A percentile compares a stretch with the other conserved stretches of the same genome.
Conservation (phyloP, 1,140 invertebrate genomes). For the Wasmannia auropunctata region DNA sequence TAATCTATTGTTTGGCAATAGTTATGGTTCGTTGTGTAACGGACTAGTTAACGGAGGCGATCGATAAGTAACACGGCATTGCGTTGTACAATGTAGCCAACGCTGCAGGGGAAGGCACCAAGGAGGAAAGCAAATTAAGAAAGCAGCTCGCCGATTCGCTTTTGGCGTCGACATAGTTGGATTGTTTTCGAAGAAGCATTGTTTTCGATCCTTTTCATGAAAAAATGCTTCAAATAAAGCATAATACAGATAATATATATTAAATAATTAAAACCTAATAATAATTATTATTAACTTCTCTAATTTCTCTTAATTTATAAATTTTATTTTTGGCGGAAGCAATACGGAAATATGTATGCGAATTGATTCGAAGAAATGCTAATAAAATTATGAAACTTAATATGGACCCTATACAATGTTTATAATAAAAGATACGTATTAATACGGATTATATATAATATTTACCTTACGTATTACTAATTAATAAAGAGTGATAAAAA, state of each 20-base stretch:
- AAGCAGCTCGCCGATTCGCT: neutral
- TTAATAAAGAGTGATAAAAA: neutral
- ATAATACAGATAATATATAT: neutral
- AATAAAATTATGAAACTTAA: no score
- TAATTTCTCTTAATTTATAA: neutral
- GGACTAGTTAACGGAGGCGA: slow-evolving; percentile 76
- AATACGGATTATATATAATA: neutral
- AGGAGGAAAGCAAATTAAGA: neutral
- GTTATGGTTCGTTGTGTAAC: slow-evolving; percentile 79
- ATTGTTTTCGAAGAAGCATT: neutral
- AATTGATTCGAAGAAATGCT: neutral
- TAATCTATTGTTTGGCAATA: slow-evolving; percentile 83
- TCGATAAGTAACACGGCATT: slow-evolving; percentile 69
- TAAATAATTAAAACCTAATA: no score
- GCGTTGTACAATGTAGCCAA: slow-evolving; percentile 50
- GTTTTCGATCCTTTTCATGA: neutral
- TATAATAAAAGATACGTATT: neutral
- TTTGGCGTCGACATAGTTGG: neutral
- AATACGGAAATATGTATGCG: neutral
- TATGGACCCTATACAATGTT: neutral
- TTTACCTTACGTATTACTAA: neutral
- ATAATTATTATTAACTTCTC: neutral
- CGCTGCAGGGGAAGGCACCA: slow-evolving; percentile 11
- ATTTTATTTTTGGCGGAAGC: neutral
- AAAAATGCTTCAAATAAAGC: no score